Conservation (phyloP, 2,797 vertebrate genomes). For the Microctenopoma stevenorrisi region DNA sequence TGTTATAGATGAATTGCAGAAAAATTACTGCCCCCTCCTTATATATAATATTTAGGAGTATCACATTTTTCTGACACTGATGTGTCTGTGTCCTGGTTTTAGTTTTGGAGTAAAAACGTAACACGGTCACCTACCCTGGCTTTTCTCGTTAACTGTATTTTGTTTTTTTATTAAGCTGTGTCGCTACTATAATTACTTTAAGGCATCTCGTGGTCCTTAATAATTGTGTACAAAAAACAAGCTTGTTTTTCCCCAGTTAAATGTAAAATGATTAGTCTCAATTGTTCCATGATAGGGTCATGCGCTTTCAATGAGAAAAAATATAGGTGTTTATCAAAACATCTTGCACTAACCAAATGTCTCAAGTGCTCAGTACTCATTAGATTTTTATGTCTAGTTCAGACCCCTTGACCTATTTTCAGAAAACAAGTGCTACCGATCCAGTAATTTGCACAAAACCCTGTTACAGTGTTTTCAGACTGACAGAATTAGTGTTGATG, state of each 20-base stretch:
- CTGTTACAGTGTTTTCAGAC: conserved; percentile 3
- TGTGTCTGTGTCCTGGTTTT: conserved; percentile 2
- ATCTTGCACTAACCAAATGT: conserved; percentile 34
- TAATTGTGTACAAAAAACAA: conserved; percentile 9
- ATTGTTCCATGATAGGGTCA: conserved; percentile 35
- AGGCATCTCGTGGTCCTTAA: conserved; percentile 3
- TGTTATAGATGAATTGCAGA: conserved; percentile 9
- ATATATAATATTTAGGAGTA: conserved; percentile 18
- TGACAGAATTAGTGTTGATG: not conserved
- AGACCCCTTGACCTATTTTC: conserved; percentile 53
- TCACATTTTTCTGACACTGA: not conserved
- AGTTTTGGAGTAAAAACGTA: not conserved
- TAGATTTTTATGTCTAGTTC: conserved; percentile 60
- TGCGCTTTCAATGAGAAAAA: conserved; percentile 41
- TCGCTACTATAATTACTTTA: not conserved
- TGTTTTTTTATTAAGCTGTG: not conserved
- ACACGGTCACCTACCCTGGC: not conserved
- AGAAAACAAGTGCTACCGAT: conserved; percentile 26
- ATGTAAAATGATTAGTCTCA: conserved; percentile 26
- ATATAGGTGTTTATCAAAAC: conserved; percentile 46
- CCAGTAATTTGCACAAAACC: conserved; percentile 24
- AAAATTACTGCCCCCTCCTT: not conserved
- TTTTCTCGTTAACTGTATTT: conserved; percentile 2
- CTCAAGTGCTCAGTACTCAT: conserved; percentile 66
- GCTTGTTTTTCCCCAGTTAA: conserved; percentile 12